phyloP scores from a whole-genome alignment of 2,797 vertebrate genomes.

The Spondyliosoma cantharus region DNA sequence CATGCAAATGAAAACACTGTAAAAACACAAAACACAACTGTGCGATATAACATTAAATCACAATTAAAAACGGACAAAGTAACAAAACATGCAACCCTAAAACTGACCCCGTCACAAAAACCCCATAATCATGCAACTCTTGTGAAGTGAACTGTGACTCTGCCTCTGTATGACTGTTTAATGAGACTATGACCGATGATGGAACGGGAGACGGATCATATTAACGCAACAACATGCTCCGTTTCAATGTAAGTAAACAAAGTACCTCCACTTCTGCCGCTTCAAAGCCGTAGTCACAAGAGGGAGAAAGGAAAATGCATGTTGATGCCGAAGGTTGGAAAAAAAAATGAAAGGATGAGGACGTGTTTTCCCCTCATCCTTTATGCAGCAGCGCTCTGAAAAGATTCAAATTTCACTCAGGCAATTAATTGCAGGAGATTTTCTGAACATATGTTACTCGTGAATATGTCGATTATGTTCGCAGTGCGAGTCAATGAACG shows the following conservation, averaged over 20 bases:
- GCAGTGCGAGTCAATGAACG: slow-evolving; percentile 15
- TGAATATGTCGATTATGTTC: neutral
- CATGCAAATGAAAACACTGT: no score
- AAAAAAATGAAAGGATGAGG: neutral
- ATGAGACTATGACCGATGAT: neutral
- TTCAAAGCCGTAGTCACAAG: neutral
- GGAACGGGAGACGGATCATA: neutral
- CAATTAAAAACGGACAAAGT: no score
- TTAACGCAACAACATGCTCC: neutral
- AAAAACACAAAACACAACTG: no score
- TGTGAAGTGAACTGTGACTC: neutral
- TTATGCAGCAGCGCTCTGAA: neutral
- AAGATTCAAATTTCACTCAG: neutral
- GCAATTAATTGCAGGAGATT: slow-evolving; percentile 11
- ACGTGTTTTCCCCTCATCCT: neutral
- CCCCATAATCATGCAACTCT: neutral
- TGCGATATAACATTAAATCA: no score
- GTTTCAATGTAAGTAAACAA: neutral
- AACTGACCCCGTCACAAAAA: no score
- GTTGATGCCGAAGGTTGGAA: neutral
- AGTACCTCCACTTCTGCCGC: neutral
- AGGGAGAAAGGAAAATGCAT: neutral
- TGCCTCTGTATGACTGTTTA: neutral
- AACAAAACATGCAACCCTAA: no score
- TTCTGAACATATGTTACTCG: neutral